Evolutionary conservation across 2,797 vertebrate species (phyloP).

Genomic region (Neostethus bicornis): DNA sequence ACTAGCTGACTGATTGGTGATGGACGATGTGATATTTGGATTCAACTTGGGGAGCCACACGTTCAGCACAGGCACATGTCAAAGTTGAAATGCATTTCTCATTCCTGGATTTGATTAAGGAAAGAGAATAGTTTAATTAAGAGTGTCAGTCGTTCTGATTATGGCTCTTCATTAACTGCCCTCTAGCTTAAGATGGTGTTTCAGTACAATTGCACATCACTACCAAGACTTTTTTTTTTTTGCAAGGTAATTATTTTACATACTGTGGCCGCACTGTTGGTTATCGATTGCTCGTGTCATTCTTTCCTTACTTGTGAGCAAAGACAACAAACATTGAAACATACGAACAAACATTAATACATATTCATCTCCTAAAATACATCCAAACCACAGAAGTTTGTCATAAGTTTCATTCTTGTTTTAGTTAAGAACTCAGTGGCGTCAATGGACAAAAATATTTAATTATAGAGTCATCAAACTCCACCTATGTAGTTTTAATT

Average conservation of each 20-base stretch:
- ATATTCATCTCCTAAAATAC: too few relatives aligned
- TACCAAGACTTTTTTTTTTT: constrained; percentile 5
- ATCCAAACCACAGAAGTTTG: too few relatives aligned
- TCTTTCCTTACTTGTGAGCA: too few relatives aligned
- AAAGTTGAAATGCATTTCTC: constrained; percentile 66
- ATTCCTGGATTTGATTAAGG: constrained; percentile 72
- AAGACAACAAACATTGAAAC: too few relatives aligned
- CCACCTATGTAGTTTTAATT: too few relatives aligned
- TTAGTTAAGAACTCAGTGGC: too few relatives aligned
- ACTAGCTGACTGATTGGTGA: constrained; percentile 55
- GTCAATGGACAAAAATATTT: too few relatives aligned
- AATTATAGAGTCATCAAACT: too few relatives aligned
- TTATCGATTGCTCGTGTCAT: too few relatives aligned
- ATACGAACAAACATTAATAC: too few relatives aligned
- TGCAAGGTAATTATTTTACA: constrained; percentile 7
- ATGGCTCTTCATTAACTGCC: constrained; percentile 55
- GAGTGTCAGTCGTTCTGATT: constrained; percentile 61
- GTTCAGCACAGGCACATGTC: constrained; percentile 43
- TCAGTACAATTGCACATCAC: constrained; percentile 9
- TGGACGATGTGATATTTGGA: constrained; percentile 70
- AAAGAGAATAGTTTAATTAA: constrained; percentile 74
- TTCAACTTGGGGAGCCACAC: constrained; percentile 44
- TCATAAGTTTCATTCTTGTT: too few relatives aligned
- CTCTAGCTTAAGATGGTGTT: constrained; percentile 15
- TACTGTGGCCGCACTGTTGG: too few relatives aligned